Evolutionary conservation across 2,113 vertebrate genomes (phyloP).

Genomic region (Meriones unguiculatus): DNA sequence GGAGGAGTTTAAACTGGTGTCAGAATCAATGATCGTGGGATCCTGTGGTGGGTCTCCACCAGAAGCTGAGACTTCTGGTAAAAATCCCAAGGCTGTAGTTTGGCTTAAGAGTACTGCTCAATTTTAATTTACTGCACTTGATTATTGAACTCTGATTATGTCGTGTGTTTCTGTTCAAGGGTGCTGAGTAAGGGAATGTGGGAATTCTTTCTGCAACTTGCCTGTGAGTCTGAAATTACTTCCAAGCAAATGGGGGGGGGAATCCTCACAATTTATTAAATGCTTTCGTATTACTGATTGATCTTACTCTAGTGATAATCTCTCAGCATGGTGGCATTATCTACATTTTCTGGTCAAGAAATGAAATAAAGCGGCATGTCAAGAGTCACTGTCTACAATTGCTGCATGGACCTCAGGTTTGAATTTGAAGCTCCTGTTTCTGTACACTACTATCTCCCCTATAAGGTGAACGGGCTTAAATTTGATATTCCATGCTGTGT

Average conservation of each 20-base stretch:
- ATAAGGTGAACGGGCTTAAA: neutral
- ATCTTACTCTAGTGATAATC: neutral
- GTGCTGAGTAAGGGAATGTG: neutral
- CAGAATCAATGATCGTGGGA: neutral
- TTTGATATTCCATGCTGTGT: too few relatives aligned
- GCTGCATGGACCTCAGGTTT: neutral
- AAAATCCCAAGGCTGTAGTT: neutral
- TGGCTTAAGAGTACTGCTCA: neutral
- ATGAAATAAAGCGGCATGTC: neutral
- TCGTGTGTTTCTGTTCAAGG: neutral
- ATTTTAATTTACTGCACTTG: neutral
- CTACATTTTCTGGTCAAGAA: neutral
- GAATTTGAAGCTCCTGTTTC: neutral
- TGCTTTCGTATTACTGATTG: neutral
- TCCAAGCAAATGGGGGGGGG: neutral
- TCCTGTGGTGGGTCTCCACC: neutral
- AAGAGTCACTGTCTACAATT: neutral
- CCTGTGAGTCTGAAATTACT: neutral
- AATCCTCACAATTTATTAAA: neutral
- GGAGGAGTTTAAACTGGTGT: neutral
- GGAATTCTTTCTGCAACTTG: neutral
- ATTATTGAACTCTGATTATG: neutral
- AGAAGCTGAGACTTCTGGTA: neutral
- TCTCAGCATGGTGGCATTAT: neutral
- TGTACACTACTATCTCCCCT: neutral